Conservation (phyloP, 2,888 invertebrate species). For the Agrochola lota region DNA sequence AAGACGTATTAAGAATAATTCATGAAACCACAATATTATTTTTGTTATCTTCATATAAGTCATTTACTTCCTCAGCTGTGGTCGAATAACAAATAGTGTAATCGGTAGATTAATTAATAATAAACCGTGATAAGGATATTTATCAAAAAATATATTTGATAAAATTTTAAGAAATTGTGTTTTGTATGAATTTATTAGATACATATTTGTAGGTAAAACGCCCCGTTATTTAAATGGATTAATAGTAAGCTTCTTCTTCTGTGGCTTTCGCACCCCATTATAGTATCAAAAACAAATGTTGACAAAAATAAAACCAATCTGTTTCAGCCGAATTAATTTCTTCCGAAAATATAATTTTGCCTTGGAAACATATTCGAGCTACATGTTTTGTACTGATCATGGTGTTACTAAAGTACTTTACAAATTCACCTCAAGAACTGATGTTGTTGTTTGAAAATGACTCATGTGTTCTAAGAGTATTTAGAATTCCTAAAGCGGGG, state of each 20-base stretch:
- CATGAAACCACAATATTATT: slow-evolving; percentile 9
- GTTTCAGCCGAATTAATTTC: neutral
- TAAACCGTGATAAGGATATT: neutral
- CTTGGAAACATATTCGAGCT: neutral
- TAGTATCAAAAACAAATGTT: neutral
- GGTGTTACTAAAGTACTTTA: neutral
- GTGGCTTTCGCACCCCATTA: neutral
- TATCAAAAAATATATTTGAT: neutral
- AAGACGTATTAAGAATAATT: slow-evolving; percentile 16
- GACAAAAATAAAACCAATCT: neutral
- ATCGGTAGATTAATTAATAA: no score
- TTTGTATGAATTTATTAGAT: neutral
- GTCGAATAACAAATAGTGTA: no score
- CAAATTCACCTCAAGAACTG: no score
- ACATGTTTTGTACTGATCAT: neutral
- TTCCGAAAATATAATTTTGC: neutral
- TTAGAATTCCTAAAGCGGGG: no score
- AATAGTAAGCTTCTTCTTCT: neutral
- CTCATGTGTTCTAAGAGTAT: no score
- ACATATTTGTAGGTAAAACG: neutral
- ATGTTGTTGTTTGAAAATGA: no score
- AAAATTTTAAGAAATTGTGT: neutral
- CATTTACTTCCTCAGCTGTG: neutral
- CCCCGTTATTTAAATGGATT: neutral
- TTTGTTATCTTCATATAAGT: slow-evolving; percentile 12